These are phyloP conservation scores for Lordiphosa andalusiaca DNA, from an alignment of 2,888 invertebrate genomes.

Conservation along the genomic window DNA sequence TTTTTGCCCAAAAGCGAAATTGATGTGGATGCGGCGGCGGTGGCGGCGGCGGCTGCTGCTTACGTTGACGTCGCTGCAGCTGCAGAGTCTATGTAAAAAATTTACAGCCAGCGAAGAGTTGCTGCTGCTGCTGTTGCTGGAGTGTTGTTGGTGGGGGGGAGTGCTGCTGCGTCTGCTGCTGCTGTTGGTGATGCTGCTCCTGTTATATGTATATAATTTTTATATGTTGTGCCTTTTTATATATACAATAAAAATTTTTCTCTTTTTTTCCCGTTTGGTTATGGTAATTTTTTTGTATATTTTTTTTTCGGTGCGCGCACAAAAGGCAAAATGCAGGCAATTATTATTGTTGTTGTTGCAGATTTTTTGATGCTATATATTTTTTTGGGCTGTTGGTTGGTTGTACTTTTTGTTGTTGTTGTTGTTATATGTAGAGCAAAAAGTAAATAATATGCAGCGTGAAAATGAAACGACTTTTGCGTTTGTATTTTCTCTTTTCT, in stretches of 20 bases:
- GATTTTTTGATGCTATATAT: slow-evolving; percentile 40
- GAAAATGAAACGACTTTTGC: slow-evolving; percentile 52
- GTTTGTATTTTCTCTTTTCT: slow-evolving; percentile 34
- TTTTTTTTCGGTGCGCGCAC: slow-evolving; percentile 46
- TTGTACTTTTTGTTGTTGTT: slow-evolving; percentile 34
- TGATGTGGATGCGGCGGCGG: slow-evolving; percentile 37
- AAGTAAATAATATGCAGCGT: slow-evolving; percentile 65
- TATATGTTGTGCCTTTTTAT: slow-evolving; percentile 40
- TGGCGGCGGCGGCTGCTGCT: slow-evolving; percentile 16
- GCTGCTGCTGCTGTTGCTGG: slow-evolving; percentile 12
- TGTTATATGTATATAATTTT: slow-evolving; percentile 37
- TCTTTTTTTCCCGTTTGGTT: slow-evolving; percentile 22
- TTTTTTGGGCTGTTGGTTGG: slow-evolving; percentile 53
- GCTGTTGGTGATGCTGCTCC: slow-evolving; percentile 20
- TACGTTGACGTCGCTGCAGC: slow-evolving; percentile 32
- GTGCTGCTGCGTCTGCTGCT: slow-evolving; percentile 19
- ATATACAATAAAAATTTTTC: slow-evolving; percentile 39
- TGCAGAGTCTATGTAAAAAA: slow-evolving; percentile 25
- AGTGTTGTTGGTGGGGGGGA: slow-evolving; percentile 7
- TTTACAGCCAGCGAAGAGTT: slow-evolving; percentile 19
- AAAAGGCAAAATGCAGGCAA: slow-evolving; percentile 68
- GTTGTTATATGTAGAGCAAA: slow-evolving; percentile 49
- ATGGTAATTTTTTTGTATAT: neutral
- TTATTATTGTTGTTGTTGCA: slow-evolving; percentile 45
- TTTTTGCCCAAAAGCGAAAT: slow-evolving; percentile 72